Conservation (phyloP, 2,888 invertebrate species). For the Diploptera punctata region DNA sequence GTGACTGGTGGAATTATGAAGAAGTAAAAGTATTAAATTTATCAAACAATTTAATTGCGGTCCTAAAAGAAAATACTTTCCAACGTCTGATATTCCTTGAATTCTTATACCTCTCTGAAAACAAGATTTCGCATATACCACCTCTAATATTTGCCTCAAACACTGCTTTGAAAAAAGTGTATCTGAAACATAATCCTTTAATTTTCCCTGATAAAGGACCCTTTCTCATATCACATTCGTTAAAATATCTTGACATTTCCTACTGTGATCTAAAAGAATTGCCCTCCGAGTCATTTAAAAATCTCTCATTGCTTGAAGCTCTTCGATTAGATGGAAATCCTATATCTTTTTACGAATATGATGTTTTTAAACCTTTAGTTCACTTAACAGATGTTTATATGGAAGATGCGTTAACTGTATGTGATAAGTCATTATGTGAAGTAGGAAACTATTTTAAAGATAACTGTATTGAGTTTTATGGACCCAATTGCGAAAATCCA, state of each 20-base stretch:
- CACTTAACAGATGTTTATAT: no score
- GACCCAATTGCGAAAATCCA: no score
- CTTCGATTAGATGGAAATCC: slow-evolving; percentile 3
- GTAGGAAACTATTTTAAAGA: no score
- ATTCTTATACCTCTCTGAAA: not conserved
- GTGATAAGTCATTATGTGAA: no score
- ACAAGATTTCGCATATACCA: not conserved
- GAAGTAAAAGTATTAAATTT: not conserved
- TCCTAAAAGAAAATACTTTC: not conserved
- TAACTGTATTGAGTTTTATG: no score
- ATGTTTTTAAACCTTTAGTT: no score
- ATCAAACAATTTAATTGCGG: not conserved
- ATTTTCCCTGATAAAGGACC: not conserved
- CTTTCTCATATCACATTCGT: not conserved
- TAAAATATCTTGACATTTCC: not conserved
- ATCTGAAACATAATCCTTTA: slow-evolving; percentile 7
- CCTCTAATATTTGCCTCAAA: not conserved
- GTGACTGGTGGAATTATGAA: not conserved
- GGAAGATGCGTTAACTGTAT: no score
- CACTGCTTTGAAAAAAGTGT: not conserved
- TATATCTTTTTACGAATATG: no score
- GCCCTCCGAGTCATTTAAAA: not conserved
- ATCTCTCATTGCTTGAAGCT: not conserved
- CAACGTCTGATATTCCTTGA: not conserved
- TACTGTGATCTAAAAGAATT: not conserved